Base-by-base conservation (phyloP, 2,113 vertebrate species). In the Labeo catla region DNA sequence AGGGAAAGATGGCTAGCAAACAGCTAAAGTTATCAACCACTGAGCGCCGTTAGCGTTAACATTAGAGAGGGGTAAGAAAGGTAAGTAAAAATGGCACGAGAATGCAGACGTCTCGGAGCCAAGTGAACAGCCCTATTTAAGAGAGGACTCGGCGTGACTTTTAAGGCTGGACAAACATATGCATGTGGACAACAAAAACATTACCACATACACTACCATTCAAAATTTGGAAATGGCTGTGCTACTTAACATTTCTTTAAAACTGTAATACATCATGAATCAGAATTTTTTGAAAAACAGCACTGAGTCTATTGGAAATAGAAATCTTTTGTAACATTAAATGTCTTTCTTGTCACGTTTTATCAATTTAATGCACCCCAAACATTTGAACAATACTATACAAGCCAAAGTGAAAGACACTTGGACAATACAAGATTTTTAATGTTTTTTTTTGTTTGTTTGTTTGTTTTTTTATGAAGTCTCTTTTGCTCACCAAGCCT, bases 11-110 rank as follows among this genome's bases (percentile, higher is more conserved):
- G 76, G 89, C 79, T 87, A 83, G 80, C 47, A 78, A 89, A 90
- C 66, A 86, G 88, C 91, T 93, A 87, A 91, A 89, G 88, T 90
- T 90, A 90, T 89, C 87, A 86, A 59, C 88, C 90, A 85, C 86
- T 89, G 86, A 91, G 89, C 74, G 84, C 72, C 12, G 49, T 83
- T n/a, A 76, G 84, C 23, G 19, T 76, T 49, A 19, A 73, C 59
- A 61, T 36, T 83, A 68, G 50, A 76, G 59, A 49, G 36, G 57
- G 81, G 59, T 19, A 70, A 81, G 76, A 86, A 83, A 79, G 66
- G 80, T 77, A 86, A 87, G 90, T 85, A 89, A 87, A 86, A 78
- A 83, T 84, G 82, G 84, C 84, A 39, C 16, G 76, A 80, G 84
- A 84, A 88, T 61, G 84, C 70, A 90, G 72, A 79, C 86, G 80